Evolutionary conservation across 1,140 invertebrate species (phyloP).

Genomic region (Nymphalis io): DNA sequence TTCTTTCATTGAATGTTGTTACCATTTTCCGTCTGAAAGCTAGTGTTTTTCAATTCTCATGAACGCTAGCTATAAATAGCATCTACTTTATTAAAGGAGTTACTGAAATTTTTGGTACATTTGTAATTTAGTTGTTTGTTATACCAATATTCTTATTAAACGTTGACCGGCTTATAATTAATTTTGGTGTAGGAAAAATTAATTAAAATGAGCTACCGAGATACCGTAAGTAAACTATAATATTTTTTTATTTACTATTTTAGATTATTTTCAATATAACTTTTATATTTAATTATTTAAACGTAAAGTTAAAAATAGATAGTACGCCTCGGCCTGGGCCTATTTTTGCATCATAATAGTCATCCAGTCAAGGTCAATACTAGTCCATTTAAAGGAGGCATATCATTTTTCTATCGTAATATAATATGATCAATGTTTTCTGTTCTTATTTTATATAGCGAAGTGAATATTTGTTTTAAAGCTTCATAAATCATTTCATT

Average conservation of each 20-base stretch:
- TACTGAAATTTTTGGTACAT: neutral
- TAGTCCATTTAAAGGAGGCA: constrained; percentile 46
- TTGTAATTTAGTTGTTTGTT: neutral
- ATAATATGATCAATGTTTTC: constrained; percentile 17
- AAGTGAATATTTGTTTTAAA: neutral
- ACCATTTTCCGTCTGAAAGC: constrained; percentile 8
- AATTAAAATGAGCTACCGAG: constrained; percentile 70
- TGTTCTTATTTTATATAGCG: neutral
- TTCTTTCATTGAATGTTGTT: neutral
- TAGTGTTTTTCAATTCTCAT: constrained; percentile 13
- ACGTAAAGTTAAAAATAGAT: constrained; percentile 38
- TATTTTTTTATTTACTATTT: constrained; percentile 1
- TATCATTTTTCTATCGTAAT: constrained; percentile 49
- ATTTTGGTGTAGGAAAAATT: neutral
- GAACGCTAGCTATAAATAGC: neutral
- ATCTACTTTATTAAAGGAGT: neutral
- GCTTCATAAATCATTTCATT: no score
- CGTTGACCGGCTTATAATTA: neutral
- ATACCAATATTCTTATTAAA: neutral
- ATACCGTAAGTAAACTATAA: constrained; percentile 59
- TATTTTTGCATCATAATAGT: constrained; percentile 51
- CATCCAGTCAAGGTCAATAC: constrained; percentile 52
- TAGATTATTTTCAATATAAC: neutral
- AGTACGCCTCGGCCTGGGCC: constrained; percentile 32
- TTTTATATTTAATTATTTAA: neutral